Base-by-base conservation (phyloP, 2,797 vertebrate genomes). In the Pipistrellus nathusii region DNA sequence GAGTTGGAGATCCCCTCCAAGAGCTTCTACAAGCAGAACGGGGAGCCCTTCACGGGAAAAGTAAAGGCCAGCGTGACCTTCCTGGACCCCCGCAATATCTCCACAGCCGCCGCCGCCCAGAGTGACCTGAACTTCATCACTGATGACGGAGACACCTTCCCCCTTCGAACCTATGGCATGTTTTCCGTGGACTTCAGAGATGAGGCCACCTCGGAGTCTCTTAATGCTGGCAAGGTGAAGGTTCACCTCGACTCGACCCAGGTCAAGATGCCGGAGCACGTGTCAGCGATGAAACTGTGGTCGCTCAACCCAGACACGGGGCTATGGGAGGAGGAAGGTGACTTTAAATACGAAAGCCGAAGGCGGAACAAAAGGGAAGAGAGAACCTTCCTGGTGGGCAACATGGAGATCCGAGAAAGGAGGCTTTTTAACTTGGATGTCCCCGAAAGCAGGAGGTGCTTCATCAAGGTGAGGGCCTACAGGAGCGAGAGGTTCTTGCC, bases 371-470 rank as follows among this genome's bases (percentile, higher is more conserved):
- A 99, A 97, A 98, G 99, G 71, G 99, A 99, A 81, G 98, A 99
- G 84, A 99, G 99, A 94, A 99, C 99, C 0, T 99, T 99, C 97
- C 98, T 99, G 88, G 98, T 99, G 77, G 99, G 99, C 32, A 99
- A 99, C 97, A 99, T 99, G 99, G 99, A 99, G 98, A 99, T 99
- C 96, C 98, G 99, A 76, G 99, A 99, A 95, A 98, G 99, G 89
- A 97, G 99, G 69, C 98, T 99, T 51, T 99, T 99, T 95, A 99
- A 99, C 98, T 97, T 99, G 57, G 99, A 99, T 0, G 99, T 99
- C 35, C 99, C 99, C 0, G 99, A 99, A 96, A 99, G 98, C 97
- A 98, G 99, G 48, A 98, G 99, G 88, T 99, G 99, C 96, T 99
- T 99, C 0, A 98, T 99, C 73, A 99, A 99, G 98, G 98, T 99